phyloP scores from a whole-genome alignment of 2,797 vertebrate genomes.

The Netta rufina region DNA sequence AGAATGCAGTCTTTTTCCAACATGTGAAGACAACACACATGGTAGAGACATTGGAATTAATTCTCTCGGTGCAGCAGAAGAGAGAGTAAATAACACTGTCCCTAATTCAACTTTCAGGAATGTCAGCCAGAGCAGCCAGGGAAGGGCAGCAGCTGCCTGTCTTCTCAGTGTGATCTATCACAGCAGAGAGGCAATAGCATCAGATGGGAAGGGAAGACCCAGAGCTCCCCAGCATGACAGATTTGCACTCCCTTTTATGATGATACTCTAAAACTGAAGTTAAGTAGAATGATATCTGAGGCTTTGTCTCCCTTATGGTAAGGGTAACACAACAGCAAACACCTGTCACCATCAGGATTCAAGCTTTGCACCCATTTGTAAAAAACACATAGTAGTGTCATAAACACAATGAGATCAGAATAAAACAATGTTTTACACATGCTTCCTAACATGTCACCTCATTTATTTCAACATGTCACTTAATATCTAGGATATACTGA shows the following conservation, averaged over 20 bases:
- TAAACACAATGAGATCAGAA: neutral
- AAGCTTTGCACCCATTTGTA: neutral
- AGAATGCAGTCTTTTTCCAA: neutral
- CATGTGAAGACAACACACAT: slow-evolving; percentile 22
- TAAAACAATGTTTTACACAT: neutral
- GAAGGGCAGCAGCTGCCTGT: slow-evolving; percentile 60
- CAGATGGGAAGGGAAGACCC: slow-evolving; percentile 6
- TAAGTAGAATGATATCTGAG: neutral
- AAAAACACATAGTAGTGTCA: neutral
- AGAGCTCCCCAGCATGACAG: neutral
- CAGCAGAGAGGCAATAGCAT: neutral
- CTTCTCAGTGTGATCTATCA: slow-evolving; percentile 36
- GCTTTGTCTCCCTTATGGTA: neutral
- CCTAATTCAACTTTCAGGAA: slow-evolving; percentile 68
- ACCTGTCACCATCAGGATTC: neutral
- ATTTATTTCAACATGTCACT: neutral
- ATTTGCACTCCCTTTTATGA: neutral
- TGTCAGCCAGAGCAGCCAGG: slow-evolving; percentile 57
- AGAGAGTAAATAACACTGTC: slow-evolving; percentile 67
- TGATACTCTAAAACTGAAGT: neutral
- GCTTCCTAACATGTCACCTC: neutral
- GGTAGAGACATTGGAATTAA: slow-evolving; percentile 25
- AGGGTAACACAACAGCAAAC: neutral
- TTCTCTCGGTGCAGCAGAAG: slow-evolving; percentile 38
- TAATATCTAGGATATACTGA: neutral